Base-by-base conservation (phyloP, 1,140 invertebrate genomes). In the Drosophila kanapiae region DNA sequence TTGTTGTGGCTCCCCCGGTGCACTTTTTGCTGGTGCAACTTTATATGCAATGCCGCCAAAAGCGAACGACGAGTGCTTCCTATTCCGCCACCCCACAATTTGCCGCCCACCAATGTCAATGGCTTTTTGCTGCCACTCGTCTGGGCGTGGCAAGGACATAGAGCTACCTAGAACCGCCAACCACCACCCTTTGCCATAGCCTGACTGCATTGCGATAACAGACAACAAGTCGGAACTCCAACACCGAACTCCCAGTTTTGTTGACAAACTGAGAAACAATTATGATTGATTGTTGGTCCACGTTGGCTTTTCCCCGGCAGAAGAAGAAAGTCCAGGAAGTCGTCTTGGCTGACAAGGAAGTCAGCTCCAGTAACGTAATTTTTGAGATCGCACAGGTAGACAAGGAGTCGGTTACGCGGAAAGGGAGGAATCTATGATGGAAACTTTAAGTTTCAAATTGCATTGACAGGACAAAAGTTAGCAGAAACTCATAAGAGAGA, bases 181-280 rank as follows among this genome's bases (percentile, higher is more conserved):
- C 35, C 27, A 6, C 23, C 23, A 35, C 51, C 58, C 65, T 51
- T 18, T n/a, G 54, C 31, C 51, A 47, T 10, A 23, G 68, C 70
- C 82, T 85, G 82, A 43, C 38, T 53, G 65, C 78, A 82, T 69
- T 75, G 78, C 82, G 82, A 86, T 86, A 86, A 86, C 69, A 86
- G 57, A 78, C 56, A 79, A 56, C 56, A 75, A 65, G 23, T 58
- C 53, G 69, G 23, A 85, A 78, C 74, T 85, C 58, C 43, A 70
- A 56, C 79, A 80, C 37, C 45, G 23, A 71, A 72, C 67, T 72
- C 37, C 9, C 9, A 82, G 79, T 87, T 80, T 76, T 81, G 77
- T 87, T 87, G 84, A 87, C 84, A 87, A 87, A 87, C 84, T 87
- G 85, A 78, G 72, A 88, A 87, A 87, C 80, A 87, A 87, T 87